These are phyloP conservation scores for Larimichthys crocea DNA, from an alignment of 2,113 vertebrate species.

Conservation along the genomic window DNA sequence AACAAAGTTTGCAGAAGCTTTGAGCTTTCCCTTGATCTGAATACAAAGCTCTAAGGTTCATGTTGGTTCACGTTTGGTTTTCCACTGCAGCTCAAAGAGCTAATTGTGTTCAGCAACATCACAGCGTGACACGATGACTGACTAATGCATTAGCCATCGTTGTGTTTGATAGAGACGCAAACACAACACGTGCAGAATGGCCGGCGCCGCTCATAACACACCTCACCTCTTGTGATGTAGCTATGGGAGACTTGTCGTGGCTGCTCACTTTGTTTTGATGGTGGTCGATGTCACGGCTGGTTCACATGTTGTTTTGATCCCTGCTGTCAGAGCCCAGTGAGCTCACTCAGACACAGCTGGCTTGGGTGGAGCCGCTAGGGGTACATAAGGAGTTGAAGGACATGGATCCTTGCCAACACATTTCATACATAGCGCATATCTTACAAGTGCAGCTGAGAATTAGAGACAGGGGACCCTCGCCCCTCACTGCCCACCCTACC, in stretches of 20 bases:
- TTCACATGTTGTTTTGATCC: constrained; percentile 83
- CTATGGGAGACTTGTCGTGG: constrained; percentile 56
- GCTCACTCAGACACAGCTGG: constrained; percentile 80
- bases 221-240: constrained; percentile 64
- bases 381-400: constrained; percentile 81
- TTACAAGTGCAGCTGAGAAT: constrained; percentile 73
- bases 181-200: constrained; percentile 16
- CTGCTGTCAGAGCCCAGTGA: constrained; percentile 77
- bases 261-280: constrained; percentile 69
- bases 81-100: constrained; percentile 62
- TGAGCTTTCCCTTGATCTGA: constrained; percentile 73
- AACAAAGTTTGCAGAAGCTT: constrained; percentile 60
- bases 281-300: constrained; percentile 70
- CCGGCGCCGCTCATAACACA: constrained; percentile 37
- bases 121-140: constrained; percentile 67
- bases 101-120: constrained; percentile 72
- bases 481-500: constrained; percentile 71
- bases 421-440: constrained; percentile 82
- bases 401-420: constrained; percentile 83
- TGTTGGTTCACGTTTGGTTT: constrained; percentile 75
- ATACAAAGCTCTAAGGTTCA: constrained; percentile 64
- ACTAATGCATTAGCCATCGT: constrained; percentile 71
- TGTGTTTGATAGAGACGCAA: constrained; percentile 59
- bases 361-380: constrained; percentile 75
- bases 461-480: constrained; percentile 71